Evolutionary conservation across 2,888 invertebrate species (phyloP).

Genomic region (Aplocera efformata): DNA sequence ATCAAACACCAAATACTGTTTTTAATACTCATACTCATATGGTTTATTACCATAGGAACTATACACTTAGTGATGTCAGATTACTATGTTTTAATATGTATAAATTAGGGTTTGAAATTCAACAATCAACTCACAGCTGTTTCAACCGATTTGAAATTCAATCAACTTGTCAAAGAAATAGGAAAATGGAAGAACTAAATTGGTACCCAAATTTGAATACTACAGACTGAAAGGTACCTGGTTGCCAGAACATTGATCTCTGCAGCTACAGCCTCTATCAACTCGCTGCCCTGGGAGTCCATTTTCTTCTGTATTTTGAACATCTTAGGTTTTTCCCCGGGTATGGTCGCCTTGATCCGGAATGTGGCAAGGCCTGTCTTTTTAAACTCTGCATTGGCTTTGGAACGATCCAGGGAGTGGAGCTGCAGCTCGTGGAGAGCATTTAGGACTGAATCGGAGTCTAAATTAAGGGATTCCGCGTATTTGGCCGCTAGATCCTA

Average conservation of each 20-base stretch:
- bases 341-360: constrained; percentile 82
- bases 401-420: constrained; percentile 86
- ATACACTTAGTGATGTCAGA: too few species aligned
- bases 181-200: too few species aligned
- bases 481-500: constrained; percentile 84
- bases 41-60: too few species aligned
- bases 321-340: constrained; percentile 69
- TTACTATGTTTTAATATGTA: too few species aligned
- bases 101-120: too few species aligned
- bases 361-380: constrained; percentile 87
- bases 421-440: constrained; percentile 83
- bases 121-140: too few species aligned
- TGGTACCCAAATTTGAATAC: too few species aligned
- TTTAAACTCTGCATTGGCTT: constrained; percentile 84
- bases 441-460: constrained; percentile 69
- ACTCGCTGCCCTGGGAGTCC: constrained; percentile 72
- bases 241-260: constrained; percentile 59
- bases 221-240: too few species aligned
- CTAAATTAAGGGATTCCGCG: constrained; percentile 74
- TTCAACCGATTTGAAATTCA: too few species aligned
- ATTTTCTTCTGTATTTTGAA: constrained; percentile 80
- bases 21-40: too few species aligned
- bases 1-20: too few species aligned
- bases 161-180: too few species aligned
- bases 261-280: constrained; percentile 76